phyloP scores from a whole-genome alignment of 2,797 vertebrate genomes.

The Austrolebias charrua region DNA sequence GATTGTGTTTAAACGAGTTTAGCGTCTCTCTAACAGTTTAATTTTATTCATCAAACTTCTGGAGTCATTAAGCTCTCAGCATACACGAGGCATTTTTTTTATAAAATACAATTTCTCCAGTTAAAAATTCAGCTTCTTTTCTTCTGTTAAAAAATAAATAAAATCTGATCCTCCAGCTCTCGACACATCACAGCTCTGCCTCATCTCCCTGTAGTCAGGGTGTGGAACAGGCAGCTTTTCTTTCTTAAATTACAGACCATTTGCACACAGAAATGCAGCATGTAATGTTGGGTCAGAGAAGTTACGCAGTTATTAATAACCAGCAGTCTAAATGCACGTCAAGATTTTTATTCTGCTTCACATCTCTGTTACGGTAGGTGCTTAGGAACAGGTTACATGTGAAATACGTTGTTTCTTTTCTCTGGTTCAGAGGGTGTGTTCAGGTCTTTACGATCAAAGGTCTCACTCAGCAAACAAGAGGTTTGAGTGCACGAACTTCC shows the following conservation, averaged over 20 bases:
- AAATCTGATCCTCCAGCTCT: slow-evolving; percentile 41
- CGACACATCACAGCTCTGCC: slow-evolving; percentile 29
- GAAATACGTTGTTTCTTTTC: slow-evolving; percentile 42
- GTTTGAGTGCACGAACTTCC: slow-evolving; percentile 26
- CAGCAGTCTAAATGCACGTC: slow-evolving; percentile 14
- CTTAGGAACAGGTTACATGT: slow-evolving; percentile 66
- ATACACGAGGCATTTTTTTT: too few species aligned
- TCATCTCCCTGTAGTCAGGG: slow-evolving; percentile 61
- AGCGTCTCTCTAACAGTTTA: too few species aligned
- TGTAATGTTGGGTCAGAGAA: neutral
- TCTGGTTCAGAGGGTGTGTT: slow-evolving; percentile 23
- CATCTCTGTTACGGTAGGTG: slow-evolving; percentile 63
- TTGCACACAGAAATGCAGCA: slow-evolving; percentile 28
- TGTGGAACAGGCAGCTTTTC: slow-evolving; percentile 33
- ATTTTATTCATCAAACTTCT: too few species aligned
- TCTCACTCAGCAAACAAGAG: slow-evolving; percentile 39
- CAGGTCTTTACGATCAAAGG: slow-evolving; percentile 46
- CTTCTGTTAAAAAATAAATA: neutral
- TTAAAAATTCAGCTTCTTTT: too few species aligned
- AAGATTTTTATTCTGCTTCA: slow-evolving; percentile 60
- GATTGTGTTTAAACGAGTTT: too few species aligned
- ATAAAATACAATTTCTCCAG: too few species aligned
- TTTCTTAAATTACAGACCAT: slow-evolving; percentile 28
- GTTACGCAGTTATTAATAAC: neutral
- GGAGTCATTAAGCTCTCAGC: too few species aligned